Conservation (phyloP, 2,888 invertebrate species). For the Subacronicta megacephala region DNA sequence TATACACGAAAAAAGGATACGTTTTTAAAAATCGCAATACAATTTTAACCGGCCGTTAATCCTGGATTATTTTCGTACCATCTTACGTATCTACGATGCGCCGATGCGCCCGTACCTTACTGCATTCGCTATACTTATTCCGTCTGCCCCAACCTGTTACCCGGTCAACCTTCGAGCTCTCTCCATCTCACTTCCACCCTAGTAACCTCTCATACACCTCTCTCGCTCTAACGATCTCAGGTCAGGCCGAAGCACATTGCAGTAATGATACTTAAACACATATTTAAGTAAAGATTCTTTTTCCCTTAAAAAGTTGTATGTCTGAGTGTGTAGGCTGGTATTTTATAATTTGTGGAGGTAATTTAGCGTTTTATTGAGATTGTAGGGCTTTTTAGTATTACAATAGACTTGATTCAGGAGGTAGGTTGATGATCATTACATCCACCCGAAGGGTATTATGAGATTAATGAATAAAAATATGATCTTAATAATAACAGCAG, state of each 20-base stretch:
- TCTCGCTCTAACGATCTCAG: constrained; percentile 76
- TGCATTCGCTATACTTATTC: constrained; percentile 83
- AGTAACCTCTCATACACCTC: constrained; percentile 51
- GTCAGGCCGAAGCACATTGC: constrained; percentile 85
- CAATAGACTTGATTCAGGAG: constrained; percentile 8
- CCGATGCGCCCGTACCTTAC: constrained; percentile 78
- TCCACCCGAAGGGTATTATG: not conserved
- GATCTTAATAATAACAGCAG: too few relatives aligned
- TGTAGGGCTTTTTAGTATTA: constrained; percentile 26
- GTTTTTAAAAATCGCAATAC: not conserved
- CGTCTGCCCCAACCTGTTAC: constrained; percentile 87
- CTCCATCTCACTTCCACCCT: constrained; percentile 64
- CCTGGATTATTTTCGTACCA: constrained; percentile 56
- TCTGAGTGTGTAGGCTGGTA: constrained; percentile 66
- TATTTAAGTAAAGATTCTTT: constrained; percentile 87
- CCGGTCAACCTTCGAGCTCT: constrained; percentile 81
- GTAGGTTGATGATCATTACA: constrained; percentile 9
- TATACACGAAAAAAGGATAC: too few relatives aligned
- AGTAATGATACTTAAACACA: constrained; percentile 89
- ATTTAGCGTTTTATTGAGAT: constrained; percentile 48
- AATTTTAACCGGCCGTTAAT: constrained; percentile 59
- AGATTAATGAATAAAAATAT: not conserved
- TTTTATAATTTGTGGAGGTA: constrained; percentile 58
- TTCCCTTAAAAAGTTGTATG: constrained; percentile 79
- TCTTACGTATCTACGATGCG: constrained; percentile 74